Evolutionary conservation across 2,888 invertebrate genomes (phyloP).

Genomic region (Thumatha senex): DNA sequence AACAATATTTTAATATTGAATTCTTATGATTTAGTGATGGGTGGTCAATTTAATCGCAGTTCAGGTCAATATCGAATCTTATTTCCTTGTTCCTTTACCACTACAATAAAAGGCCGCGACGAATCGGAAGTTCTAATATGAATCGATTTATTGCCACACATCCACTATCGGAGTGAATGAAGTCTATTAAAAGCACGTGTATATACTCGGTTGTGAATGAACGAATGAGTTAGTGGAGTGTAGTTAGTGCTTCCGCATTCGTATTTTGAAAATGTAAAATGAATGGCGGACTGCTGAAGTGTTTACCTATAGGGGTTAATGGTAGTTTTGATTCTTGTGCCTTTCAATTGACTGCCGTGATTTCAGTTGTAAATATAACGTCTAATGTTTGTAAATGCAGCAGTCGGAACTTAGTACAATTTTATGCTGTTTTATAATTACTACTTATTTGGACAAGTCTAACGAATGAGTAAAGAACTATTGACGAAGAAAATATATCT

Average conservation of each 20-base stretch:
- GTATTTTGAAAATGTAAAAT: conserved; percentile 25
- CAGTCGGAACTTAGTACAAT: neutral
- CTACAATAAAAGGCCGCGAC: conserved; percentile 16
- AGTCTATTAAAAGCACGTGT: conserved; percentile 39
- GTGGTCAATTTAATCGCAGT: conserved; percentile 15
- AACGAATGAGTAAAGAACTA: too few relatives aligned
- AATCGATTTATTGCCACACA: conserved; percentile 27
- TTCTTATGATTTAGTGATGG: neutral
- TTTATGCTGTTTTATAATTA: too few relatives aligned
- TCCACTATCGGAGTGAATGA: conserved; percentile 37
- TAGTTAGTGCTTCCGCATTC: conserved; percentile 25
- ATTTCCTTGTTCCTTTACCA: conserved; percentile 21
- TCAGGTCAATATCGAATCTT: conserved; percentile 20
- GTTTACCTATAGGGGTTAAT: conserved; percentile 6
- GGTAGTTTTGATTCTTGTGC: conserved; percentile 3
- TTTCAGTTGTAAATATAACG: conserved; percentile 4
- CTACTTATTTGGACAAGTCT: too few relatives aligned
- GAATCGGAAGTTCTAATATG: conserved; percentile 30
- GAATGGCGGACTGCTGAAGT: conserved; percentile 5
- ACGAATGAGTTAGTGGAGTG: conserved; percentile 8
- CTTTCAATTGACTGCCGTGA: neutral
- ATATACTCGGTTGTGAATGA: conserved; percentile 35
- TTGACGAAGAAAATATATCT: too few relatives aligned
- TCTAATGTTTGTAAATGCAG: neutral
- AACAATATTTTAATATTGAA: too few relatives aligned